Evolutionary conservation across 2,113 vertebrate species (phyloP), one percentile per base, ranked within the genome.

Genomic region (Nanorana parkeri): DNA sequence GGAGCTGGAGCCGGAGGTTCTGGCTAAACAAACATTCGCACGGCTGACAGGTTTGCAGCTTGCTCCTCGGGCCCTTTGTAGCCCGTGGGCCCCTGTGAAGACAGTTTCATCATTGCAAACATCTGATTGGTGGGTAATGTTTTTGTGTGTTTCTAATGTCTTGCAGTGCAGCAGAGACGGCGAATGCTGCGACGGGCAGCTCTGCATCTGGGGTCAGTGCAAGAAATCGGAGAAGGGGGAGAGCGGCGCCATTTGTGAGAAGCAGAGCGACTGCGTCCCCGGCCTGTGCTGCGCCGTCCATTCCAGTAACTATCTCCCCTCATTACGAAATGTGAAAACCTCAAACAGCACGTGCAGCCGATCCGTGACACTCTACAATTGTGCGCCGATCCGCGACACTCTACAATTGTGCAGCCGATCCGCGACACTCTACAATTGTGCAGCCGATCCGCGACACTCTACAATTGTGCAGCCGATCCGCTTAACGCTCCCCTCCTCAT

Each of bases 151-250:
- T 1, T 26, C 21, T 36, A 76, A 3, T 83, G 56, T 55, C 20
- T 41, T 60, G 51, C 61, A 85, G 29, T 99, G 97, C 68, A 91
- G 90, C 0, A 92, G 94, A 76, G 95, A 99, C 17, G 92, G 89
- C 0, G 95, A 99, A 84, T 99, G 98, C 90, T 97, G 96, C 0
- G 89, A 88, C 10, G 92, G 92, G 1, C 94, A 96, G 88, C 92
- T 97, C 47, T 99, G 98, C 4, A 90, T 94, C 0, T 98, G 96
- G 96, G 97, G 97, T 0, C 88, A 90, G 84, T 99, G 97, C 87
- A 87, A 80, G 56, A 90, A 92, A 74, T 85, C 86, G 5, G 86
- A 91, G 0, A 95, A 88, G 84, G 97, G 97, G 55, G 88, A 95
- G 32, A 93, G 94, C 0, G 97, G 98, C 69, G 97, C 95, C 86